These are phyloP conservation scores for Petrocephalus zakoni DNA, from an alignment of 2,113 vertebrate species.

Conservation along the genomic window DNA sequence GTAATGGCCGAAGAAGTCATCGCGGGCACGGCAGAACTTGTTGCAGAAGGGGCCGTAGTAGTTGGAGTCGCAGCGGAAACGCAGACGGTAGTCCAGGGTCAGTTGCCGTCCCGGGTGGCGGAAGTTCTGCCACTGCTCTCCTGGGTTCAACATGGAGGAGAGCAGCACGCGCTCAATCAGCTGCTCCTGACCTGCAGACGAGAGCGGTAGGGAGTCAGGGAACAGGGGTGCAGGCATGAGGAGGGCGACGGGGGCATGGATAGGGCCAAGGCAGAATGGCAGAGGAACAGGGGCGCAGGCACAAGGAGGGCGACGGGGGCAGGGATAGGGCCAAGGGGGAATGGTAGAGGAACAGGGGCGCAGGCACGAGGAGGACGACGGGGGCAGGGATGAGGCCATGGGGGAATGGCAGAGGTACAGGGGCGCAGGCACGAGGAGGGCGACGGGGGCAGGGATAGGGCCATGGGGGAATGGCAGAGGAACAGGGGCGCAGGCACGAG, in stretches of 20 bases:
- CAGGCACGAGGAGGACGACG: too few relatives aligned
- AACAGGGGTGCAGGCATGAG: not conserved
- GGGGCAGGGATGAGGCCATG: too few relatives aligned
- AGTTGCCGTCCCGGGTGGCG: slow-evolving; percentile 62
- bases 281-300: too few relatives aligned
- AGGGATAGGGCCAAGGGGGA: not conserved
- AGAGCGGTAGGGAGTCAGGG: not conserved
- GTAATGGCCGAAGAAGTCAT: slow-evolving; percentile 71
- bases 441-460: too few relatives aligned
- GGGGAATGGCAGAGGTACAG: not conserved
- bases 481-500: too few relatives aligned
- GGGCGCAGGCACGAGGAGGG: too few relatives aligned
- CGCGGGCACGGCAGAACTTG: slow-evolving; percentile 60
- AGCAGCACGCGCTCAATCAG: slow-evolving; percentile 66
- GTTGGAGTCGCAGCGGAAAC: slow-evolving; percentile 64
- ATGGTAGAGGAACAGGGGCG: too few relatives aligned
- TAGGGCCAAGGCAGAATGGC: not conserved
- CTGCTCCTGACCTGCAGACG: slow-evolving; percentile 54
- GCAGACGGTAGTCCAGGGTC: slow-evolving; percentile 67
- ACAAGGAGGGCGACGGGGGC: too few relatives aligned
- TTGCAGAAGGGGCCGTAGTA: slow-evolving; percentile 69
- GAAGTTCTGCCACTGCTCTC: slow-evolving; percentile 64
- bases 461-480: not conserved
- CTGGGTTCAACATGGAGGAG: slow-evolving; percentile 69
- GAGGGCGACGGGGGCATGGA: not conserved